These are phyloP conservation scores for Pontoporia blainvillei DNA, from an alignment of 2,113 vertebrate genomes.

Conservation along the genomic window DNA sequence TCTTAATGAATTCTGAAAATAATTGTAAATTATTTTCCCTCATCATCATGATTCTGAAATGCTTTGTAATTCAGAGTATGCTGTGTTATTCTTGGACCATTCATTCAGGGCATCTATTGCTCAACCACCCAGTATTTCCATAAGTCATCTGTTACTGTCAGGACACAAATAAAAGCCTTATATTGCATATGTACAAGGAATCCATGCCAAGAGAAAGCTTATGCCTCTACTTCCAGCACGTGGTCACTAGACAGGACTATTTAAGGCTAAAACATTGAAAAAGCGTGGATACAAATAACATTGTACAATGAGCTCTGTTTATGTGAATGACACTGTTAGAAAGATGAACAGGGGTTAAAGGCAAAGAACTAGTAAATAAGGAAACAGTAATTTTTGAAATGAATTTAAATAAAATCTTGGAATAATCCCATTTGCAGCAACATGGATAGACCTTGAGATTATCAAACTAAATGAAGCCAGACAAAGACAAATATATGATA, in stretches of 20 bases:
- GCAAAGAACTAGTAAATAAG: not conserved
- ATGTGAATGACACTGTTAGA: not conserved
- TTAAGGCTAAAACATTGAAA: not conserved
- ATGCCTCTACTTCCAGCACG: not conserved
- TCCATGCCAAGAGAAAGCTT: not conserved
- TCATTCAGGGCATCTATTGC: not conserved
- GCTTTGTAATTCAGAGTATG: not conserved
- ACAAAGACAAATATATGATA: not conserved
- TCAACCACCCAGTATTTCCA: not conserved
- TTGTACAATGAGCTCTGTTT: not conserved
- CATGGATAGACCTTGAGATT: not conserved
- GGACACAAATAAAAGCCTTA: not conserved
- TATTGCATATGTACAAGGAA: not conserved
- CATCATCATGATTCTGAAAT: conserved; percentile 13
- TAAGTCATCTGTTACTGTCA: not conserved
- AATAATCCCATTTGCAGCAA: not conserved
- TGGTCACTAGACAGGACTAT: not conserved
- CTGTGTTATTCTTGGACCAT: not conserved
- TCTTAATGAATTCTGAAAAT: not conserved
- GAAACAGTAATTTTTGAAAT: not conserved
- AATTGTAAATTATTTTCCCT: not conserved
- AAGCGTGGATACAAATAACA: not conserved
- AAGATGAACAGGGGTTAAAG: not conserved
- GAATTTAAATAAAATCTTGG: not conserved
- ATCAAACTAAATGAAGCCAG: not conserved